Evolutionary conservation across 1,140 invertebrate genomes (phyloP).

Genomic region (Cydia strobilella): DNA sequence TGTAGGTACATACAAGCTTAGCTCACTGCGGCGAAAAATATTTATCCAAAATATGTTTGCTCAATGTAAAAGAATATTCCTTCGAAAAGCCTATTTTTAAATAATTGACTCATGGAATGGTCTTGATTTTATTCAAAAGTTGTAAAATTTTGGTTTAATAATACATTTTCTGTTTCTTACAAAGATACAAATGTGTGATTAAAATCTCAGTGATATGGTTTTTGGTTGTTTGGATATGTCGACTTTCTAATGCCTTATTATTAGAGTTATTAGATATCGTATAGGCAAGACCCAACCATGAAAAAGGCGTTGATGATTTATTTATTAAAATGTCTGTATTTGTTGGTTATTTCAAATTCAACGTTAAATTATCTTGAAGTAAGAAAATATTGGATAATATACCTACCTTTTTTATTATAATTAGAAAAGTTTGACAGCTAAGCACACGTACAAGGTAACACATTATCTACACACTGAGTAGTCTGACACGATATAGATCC

Average conservation of each 20-base stretch:
- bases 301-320: not conserved
- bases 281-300: not conserved
- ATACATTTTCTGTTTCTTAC: constrained; percentile 26
- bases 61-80: constrained; percentile 47
- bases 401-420: constrained; percentile 1
- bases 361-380: not conserved
- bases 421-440: constrained; percentile 12
- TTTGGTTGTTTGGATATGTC: constrained; percentile 50
- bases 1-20: constrained; percentile 10
- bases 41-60: constrained; percentile 49
- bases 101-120: constrained; percentile 71
- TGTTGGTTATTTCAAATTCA: not conserved
- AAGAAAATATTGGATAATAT: constrained; percentile 10
- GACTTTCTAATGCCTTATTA: not conserved
- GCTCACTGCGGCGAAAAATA: constrained; percentile 34
- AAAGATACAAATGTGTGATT: constrained; percentile 36
- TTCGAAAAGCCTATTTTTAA: constrained; percentile 52
- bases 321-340: not conserved
- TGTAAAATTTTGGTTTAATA: constrained; percentile 25
- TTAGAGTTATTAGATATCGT: not conserved
- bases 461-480: constrained; percentile 30
- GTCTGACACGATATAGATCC: constrained; percentile 25
- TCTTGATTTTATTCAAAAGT: constrained; percentile 51
- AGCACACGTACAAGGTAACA: constrained; percentile 25
- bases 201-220: constrained; percentile 57